A percentile compares a stretch with the other conserved stretches of the same genome.
These are phyloP conservation scores for Centrocercus urophasianus DNA, from an alignment of 2,113 vertebrate species.

Conservation along the genomic window DNA sequence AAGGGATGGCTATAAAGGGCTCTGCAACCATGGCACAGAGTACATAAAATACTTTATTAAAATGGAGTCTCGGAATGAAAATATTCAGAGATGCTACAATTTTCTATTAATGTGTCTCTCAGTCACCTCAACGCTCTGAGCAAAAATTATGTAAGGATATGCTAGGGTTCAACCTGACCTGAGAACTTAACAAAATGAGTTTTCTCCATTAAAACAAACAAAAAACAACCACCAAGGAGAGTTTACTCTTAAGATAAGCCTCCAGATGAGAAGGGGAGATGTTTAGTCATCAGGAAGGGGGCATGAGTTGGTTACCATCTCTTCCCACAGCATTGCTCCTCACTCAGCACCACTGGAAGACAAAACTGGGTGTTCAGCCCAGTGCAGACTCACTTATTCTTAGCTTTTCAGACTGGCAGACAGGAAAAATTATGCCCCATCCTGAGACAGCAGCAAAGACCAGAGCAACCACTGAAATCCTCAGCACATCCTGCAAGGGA, in stretches of 20 bases:
- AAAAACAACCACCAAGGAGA: background rate
- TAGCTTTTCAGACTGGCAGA: conserved; percentile 61
- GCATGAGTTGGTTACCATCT: background rate
- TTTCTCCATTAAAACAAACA: background rate
- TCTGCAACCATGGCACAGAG: accelerated
- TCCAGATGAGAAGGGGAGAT: background rate
- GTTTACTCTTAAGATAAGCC: background rate
- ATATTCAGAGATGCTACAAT: background rate
- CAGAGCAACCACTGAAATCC: background rate
- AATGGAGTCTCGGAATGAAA: background rate
- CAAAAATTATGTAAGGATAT: background rate
- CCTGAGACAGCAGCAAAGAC: background rate
- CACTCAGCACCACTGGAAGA: accelerated
- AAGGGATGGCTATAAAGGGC: background rate
- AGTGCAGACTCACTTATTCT: conserved; percentile 37
- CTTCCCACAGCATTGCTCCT: background rate
- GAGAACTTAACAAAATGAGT: background rate
- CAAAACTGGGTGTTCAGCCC: no score
- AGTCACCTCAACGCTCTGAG: background rate
- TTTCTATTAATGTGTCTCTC: background rate
- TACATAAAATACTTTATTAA: background rate
- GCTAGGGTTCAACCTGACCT: background rate
- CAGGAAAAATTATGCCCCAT: conserved; percentile 17
- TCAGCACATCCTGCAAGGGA: background rate
- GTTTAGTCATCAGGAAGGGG: background rate